Evolutionary conservation across 2,797 vertebrate genomes (phyloP).

Genomic region (Avahi laniger): DNA sequence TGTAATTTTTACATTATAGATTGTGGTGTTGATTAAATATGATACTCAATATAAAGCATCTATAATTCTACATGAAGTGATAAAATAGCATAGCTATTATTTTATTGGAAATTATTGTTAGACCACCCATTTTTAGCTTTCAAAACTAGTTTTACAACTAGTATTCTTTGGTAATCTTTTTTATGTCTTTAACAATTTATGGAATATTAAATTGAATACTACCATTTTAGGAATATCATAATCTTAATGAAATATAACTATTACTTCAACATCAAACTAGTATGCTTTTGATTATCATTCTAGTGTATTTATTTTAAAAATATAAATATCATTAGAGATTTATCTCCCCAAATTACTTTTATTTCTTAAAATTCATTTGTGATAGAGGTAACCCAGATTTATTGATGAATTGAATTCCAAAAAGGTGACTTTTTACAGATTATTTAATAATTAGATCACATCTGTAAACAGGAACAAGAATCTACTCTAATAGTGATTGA

Average conservation of each 20-base stretch:
- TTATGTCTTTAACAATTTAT: neutral
- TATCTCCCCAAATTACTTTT: neutral
- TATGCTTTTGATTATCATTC: neutral
- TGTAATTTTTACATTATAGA: neutral
- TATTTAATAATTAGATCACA: neutral
- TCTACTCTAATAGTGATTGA: neutral
- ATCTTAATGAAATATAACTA: neutral
- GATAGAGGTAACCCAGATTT: too few relatives aligned
- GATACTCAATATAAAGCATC: neutral
- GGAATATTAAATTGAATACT: neutral
- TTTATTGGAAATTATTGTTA: conserved; percentile 3
- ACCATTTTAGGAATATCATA: neutral
- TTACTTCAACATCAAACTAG: neutral
- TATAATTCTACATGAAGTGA: neutral
- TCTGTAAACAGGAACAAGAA: neutral
- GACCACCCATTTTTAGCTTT: neutral
- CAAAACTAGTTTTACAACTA: neutral
- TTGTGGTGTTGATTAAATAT: neutral
- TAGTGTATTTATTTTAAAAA: neutral
- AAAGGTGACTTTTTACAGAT: neutral
- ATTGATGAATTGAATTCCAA: neutral
- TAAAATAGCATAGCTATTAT: neutral
- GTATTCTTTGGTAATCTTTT: neutral
- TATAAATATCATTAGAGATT: neutral
- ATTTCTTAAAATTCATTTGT: neutral